Base-by-base conservation (phyloP, 2,888 invertebrate genomes). In the Petrolisthes manimaculis region DNA sequence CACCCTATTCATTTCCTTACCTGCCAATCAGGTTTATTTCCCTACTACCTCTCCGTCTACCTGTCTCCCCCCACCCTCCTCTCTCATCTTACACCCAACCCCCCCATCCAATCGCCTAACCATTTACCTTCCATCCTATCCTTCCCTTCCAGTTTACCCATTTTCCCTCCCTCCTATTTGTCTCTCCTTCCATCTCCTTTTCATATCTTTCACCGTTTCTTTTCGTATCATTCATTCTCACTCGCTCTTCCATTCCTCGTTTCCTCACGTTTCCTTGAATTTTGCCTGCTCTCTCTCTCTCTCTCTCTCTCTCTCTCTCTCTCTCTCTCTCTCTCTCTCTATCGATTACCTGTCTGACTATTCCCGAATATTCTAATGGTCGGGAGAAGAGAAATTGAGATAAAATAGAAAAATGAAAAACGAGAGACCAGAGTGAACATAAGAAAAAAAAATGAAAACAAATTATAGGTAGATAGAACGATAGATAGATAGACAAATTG, bases 161-260 rank as follows among this genome's bases (percentile, higher is more conserved):
- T 51, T 6, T 12, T 5, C 24, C 74, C 18, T 55, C 18, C 82
- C 37, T 51, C 53, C 83, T 51, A 24, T 53, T 53, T 78, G 51
- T 78, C 78, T 53, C 78, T 53, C 78, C 53, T n/a, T 78, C 51
- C 53, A 51, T 53, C 78, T 78, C 79, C n/a, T 21, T 55, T 55
- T n/a, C 79, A 14, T 37, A 37, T 8, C 53, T 77, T 5, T 9
- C 37, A 8, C 14, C 37, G 37, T 37, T 77, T 18, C 53, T 77
- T 8, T 37, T 24, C 8, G 14, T 77, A 0, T 51, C 8, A 8
- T 1, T 77, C 5, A 14, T 77, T 18, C 21, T 8, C 14, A 51
- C 37, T 77, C 14, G 14, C 18, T 24, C 77, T 51, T 21, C 53
- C 37, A 77, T 51, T 51, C n/a, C 24, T 51, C 37, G 37, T 37